phyloP scores from a whole-genome alignment of 2,888 invertebrate species.

The Phalera bucephala region DNA sequence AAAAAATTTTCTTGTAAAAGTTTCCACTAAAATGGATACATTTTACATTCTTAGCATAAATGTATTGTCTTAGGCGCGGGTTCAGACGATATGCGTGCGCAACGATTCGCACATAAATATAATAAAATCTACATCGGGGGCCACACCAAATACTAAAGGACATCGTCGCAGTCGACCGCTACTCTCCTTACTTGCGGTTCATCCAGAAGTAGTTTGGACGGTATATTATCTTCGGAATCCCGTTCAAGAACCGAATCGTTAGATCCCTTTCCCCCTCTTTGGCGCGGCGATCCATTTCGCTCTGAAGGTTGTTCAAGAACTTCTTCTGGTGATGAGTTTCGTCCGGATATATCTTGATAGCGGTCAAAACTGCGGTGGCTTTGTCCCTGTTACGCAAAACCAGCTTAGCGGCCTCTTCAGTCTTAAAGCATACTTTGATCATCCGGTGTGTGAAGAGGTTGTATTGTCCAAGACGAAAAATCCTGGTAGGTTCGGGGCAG shows the following conservation, averaged over 20 bases:
- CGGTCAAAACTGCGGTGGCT: background rate
- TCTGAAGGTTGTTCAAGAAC: background rate
- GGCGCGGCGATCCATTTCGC: background rate
- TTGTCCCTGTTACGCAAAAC: background rate
- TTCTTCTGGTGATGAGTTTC: background rate
- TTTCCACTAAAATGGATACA: too few relatives aligned
- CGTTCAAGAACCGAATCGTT: background rate
- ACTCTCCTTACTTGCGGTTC: too few relatives aligned
- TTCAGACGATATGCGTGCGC: too few relatives aligned
- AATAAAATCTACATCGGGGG: too few relatives aligned
- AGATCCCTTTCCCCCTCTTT: background rate
- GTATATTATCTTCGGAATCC: background rate
- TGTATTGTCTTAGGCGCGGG: too few relatives aligned
- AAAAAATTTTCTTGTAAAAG: too few relatives aligned
- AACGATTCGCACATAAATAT: too few relatives aligned
- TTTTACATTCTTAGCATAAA: too few relatives aligned
- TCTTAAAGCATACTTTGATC: background rate
- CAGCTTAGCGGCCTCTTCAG: background rate
- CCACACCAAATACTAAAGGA: too few relatives aligned
- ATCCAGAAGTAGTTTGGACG: too few relatives aligned
- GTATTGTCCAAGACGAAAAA: background rate
- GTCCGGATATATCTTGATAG: background rate
- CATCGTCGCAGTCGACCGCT: too few relatives aligned
- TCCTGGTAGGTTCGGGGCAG: background rate
- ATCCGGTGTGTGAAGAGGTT: background rate